Evolutionary conservation across 1,140 invertebrate genomes (phyloP).

Genomic region (Neotoxoptera formosana): DNA sequence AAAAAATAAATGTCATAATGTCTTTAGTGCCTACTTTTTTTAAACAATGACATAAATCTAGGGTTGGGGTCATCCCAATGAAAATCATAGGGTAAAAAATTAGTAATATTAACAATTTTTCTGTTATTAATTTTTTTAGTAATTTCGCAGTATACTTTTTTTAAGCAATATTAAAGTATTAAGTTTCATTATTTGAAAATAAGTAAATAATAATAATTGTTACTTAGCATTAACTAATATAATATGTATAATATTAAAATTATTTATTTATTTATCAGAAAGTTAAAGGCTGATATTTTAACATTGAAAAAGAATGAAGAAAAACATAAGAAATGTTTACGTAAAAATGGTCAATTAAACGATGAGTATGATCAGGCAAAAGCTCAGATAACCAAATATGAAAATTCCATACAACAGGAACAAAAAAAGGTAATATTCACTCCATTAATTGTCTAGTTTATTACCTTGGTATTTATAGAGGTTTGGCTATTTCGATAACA

Average conservation of each 20-base stretch:
- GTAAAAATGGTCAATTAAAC: constrained; percentile 61
- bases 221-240: not conserved
- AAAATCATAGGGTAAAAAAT: not conserved
- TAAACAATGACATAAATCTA: not conserved
- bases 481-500: too few species aligned
- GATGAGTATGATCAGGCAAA: constrained; percentile 67
- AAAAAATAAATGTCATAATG: not conserved
- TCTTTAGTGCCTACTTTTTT: not conserved
- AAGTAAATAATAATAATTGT: not conserved
- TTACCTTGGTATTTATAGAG: too few species aligned
- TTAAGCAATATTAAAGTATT: not conserved
- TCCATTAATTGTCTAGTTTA: not conserved
- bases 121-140: not conserved
- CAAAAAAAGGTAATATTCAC: constrained; percentile 42
- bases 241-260: not conserved
- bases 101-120: not conserved
- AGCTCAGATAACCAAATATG: constrained; percentile 65
- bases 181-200: not conserved
- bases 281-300: not conserved
- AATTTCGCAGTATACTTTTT: not conserved
- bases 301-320: constrained; percentile 60
- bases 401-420: constrained; percentile 62
- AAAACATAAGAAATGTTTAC: constrained; percentile 59
- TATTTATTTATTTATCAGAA: constrained; percentile 5
- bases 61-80: not conserved